phyloP scores from a whole-genome alignment of 1,140 invertebrate genomes.

The Drosophila leontia region DNA sequence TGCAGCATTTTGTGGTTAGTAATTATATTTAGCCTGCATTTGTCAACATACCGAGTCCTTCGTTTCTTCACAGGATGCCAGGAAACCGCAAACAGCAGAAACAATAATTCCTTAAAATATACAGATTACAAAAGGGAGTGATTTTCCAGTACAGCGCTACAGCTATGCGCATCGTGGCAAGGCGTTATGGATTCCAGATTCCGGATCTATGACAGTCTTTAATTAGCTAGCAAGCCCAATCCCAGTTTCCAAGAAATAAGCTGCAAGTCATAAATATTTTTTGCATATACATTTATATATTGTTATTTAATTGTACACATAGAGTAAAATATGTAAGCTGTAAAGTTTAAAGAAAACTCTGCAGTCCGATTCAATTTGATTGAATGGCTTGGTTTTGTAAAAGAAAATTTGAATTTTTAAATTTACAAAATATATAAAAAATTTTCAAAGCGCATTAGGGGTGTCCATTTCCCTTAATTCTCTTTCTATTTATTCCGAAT shows the following conservation, averaged over 20 bases:
- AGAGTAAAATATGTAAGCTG: slow-evolving; percentile 44
- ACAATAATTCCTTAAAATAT: neutral
- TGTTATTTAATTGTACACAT: slow-evolving; percentile 49
- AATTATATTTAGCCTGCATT: neutral
- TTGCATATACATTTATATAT: neutral
- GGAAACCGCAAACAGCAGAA: neutral
- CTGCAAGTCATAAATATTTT: neutral
- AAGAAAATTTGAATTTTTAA: neutral
- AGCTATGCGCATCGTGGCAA: slow-evolving; percentile 48
- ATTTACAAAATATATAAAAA: neutral
- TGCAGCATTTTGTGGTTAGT: too few species aligned
- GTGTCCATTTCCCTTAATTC: neutral
- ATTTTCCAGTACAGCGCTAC: neutral
- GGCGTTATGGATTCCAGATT: slow-evolving; percentile 27
- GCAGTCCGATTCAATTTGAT: slow-evolving; percentile 57
- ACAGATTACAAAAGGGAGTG: neutral
- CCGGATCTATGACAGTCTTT: slow-evolving; percentile 6
- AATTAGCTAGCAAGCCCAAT: slow-evolving; percentile 23
- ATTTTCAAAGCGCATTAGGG: neutral
- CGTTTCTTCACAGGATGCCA: neutral
- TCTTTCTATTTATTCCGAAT: too few species aligned
- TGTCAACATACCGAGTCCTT: neutral
- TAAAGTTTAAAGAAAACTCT: neutral
- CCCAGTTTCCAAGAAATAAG: neutral
- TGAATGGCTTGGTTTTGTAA: slow-evolving; percentile 23